Conservation (phyloP, 2,888 invertebrate species). For the Eledona agricola region DNA sequence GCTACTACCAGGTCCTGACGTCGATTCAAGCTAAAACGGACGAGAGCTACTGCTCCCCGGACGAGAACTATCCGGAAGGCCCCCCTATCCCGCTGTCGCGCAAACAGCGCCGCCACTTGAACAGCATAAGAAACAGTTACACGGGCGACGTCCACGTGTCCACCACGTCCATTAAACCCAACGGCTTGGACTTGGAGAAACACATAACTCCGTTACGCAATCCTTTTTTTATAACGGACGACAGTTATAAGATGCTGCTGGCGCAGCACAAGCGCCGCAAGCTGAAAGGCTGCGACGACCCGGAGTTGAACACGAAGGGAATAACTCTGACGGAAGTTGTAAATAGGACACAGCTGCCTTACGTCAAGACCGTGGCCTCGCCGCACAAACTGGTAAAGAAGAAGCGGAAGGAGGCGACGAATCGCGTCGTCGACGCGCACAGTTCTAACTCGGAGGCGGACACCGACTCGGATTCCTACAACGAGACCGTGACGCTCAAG, state of each 20-base stretch:
- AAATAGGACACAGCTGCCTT: slow-evolving; percentile 61
- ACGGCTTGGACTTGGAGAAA: slow-evolving; percentile 60
- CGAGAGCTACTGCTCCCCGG: slow-evolving; percentile 71
- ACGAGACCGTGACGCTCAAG: slow-evolving; percentile 44
- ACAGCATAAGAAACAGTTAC: slow-evolving; percentile 59
- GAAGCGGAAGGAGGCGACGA: slow-evolving; percentile 37
- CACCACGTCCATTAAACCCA: slow-evolving; percentile 60
- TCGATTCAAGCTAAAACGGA: slow-evolving; percentile 77
- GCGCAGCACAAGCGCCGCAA: slow-evolving; percentile 76
- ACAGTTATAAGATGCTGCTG: slow-evolving; percentile 75
- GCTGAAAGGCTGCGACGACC: slow-evolving; percentile 75
- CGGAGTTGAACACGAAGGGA: slow-evolving; percentile 79
- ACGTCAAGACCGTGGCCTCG: slow-evolving; percentile 51
- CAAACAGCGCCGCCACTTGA: slow-evolving; percentile 68
- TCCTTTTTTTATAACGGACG: slow-evolving; percentile 68
- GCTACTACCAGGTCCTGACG: slow-evolving; percentile 73
- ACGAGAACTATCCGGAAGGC: slow-evolving; percentile 80
- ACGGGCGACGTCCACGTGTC: slow-evolving; percentile 61
- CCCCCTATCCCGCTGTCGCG: slow-evolving; percentile 67
- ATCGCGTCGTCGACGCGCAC: slow-evolving; percentile 42
- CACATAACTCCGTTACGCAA: slow-evolving; percentile 59
- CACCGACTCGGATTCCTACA: slow-evolving; percentile 54
- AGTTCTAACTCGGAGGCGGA: slow-evolving; percentile 58
- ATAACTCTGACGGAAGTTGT: slow-evolving; percentile 78
- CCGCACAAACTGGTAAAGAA: slow-evolving; percentile 48